A percentile compares a stretch with the other conserved stretches of the same genome.
phyloP scores from a whole-genome alignment of 2,113 vertebrate species.

The Sylvietta virens region DNA sequence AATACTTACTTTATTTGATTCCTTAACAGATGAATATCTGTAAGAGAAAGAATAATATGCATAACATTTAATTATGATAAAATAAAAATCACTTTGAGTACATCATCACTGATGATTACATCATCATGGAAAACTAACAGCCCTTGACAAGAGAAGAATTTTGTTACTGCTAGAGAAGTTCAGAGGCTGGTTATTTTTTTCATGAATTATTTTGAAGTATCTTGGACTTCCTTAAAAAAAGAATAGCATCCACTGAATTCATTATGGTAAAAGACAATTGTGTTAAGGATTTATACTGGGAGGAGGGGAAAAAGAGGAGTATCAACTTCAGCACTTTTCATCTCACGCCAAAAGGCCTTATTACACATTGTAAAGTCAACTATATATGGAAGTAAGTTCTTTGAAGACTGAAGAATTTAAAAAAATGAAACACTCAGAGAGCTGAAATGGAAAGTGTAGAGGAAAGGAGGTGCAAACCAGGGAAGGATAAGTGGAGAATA shows the following conservation, averaged over 20 bases:
- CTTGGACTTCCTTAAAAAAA: background rate
- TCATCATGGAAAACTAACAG: background rate
- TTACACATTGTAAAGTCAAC: background rate
- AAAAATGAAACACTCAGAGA: background rate
- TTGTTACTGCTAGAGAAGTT: background rate
- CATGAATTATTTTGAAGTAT: background rate
- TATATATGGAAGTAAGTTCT: background rate
- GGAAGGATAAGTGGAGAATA: background rate
- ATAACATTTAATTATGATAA: background rate
- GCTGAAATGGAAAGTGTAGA: background rate
- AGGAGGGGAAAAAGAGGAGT: background rate
- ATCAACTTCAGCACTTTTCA: background rate
- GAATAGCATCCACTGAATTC: background rate
- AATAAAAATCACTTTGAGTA: background rate
- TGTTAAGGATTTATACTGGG: background rate
- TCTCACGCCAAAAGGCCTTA: background rate
- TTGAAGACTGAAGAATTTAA: background rate
- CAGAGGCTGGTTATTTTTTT: background rate
- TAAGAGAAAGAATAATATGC: slow-evolving; percentile 1
- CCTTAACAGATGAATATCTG: slow-evolving; percentile 6
- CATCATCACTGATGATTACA: background rate
- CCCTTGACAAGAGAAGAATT: background rate
- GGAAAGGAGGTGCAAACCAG: background rate
- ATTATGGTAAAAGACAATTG: background rate
- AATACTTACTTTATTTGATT: slow-evolving; percentile 44